Conservation (phyloP, 1,140 invertebrate genomes). For the Lucilia sericata region DNA sequence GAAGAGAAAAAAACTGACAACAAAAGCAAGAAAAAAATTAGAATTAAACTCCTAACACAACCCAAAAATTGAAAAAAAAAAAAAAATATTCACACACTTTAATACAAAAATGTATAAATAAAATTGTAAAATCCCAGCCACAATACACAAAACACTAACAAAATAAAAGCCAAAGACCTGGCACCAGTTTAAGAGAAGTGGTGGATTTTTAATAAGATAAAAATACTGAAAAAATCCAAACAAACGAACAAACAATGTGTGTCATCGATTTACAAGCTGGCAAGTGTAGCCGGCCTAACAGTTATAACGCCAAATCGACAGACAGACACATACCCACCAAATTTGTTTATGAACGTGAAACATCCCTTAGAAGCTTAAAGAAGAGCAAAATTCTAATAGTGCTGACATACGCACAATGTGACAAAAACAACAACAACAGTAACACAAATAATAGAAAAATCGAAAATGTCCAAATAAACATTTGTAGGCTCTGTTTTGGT, state of each 20-base stretch:
- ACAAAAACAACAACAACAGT: not conserved
- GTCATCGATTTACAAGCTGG: slow-evolving; percentile 19
- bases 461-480: not conserved
- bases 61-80: not conserved
- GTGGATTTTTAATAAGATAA: slow-evolving; percentile 35
- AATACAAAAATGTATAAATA: slow-evolving; percentile 3
- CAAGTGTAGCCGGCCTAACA: not conserved
- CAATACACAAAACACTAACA: not conserved
- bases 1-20: not conserved
- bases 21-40: slow-evolving; percentile 12
- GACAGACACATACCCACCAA: not conserved
- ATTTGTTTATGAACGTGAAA: not conserved
- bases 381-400: slow-evolving; percentile 11
- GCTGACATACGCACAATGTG: slow-evolving; percentile 32
- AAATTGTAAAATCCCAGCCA: slow-evolving; percentile 14
- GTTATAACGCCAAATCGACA: not conserved
- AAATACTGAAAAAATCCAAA: not conserved
- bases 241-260: slow-evolving; percentile 7
- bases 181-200: slow-evolving; percentile 22
- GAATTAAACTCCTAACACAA: not conserved
- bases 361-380: slow-evolving; percentile 19
- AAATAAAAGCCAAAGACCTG: slow-evolving; percentile 3
- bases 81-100: not conserved
- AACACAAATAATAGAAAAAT: no score
- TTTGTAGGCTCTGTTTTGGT: slow-evolving; percentile 26